Evolutionary conservation across 1,140 invertebrate genomes (phyloP), one percentile per base, ranked within the genome.

Genomic region (Drosophila nannoptera): DNA sequence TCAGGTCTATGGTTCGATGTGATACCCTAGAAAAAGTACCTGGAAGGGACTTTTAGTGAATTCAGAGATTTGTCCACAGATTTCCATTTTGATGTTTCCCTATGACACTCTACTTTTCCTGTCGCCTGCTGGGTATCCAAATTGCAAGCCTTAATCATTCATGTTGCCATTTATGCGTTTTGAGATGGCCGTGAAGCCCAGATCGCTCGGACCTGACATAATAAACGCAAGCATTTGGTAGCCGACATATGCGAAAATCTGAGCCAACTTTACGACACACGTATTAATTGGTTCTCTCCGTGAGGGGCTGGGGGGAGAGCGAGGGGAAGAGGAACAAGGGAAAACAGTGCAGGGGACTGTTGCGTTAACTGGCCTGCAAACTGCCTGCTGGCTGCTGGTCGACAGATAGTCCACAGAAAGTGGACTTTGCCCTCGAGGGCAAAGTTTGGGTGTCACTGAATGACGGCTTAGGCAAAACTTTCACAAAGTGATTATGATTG

Each of bases 191-290:
- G 53, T 63, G 55, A 31, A 59, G 52, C 43, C 56, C 63, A 45
- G 7, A 40, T 22, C 12, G 42, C 12, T 11, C 54, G 31, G 31
- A 29, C 11, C 63, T 76, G 69, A 67, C 69, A 84, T 73, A 84
- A 84, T 83, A 76, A 80, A 80, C 66, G 62, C 77, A 63, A 84
- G 70, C 59, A 56, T 78, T 70, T 84, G 75, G 67, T 64, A 75
- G 45, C 54, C 9, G 9, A 48, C 56, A 52, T 43, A 72, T 52
- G 63, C 7, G 35, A 60, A 75, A 69, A 77, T 75, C 66, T 53
- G 45, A 14, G 54, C 63, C 45, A 66, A 70, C 46, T 70, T 66
- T 66, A 36, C 61, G 49, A 73, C 69, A 73, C 53, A 64, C 55
- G 53, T 62, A 80, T 80, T 78, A 78, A 78, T 71, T 84, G 63